Evolutionary conservation across 1,140 invertebrate genomes (phyloP), one percentile per base, ranked within the genome.

Genomic region (Pogonus chalceus): DNA sequence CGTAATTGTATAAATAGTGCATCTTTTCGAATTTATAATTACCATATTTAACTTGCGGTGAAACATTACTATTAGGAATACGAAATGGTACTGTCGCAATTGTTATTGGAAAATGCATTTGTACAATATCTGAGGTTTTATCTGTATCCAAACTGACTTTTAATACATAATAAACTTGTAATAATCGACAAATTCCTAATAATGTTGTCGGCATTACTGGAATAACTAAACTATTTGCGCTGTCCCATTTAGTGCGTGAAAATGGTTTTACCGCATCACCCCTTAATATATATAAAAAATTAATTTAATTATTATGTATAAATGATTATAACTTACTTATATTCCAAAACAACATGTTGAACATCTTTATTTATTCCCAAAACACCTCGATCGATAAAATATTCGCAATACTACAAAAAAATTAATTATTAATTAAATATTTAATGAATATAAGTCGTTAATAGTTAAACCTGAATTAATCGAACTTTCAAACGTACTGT

Each of bases 141-240:
- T 84, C 82, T 67, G 83, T 78, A 60, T 83, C 78, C 48, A 88
- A 71, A 68, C 79, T 82, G 0, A 87, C 81, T 71, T 87, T 85
- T 23, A 91, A 72, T 43, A 86, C 76, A 65, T 91, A 91, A 64
- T 88, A 87, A 55, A 90, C 85, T 68, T 89, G 84, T 26, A 89
- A 77, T 20, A 90, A 72, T 54, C 84, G 77, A 69, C 87, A 90
- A 35, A 88, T 79, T 1, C 84, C 83, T 18, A 86, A 68, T 24
- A 87, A 68, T 1, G 87, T 86, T 0, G 88, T 87, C 12, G 88
- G 88, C 74, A 88, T 84, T n/a, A 86, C 78, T 7, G 88, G 87
- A 26, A 91, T 76, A 52, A 87, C 78, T 53, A 85, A 72, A 54
- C 77, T 80, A 54, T 81, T 80, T 1, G 79, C 74, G 31, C 81